Percentiles rank a stretch among this genome's conserved stretches.
These are phyloP conservation scores for Nomada hirtipes DNA, from an alignment of 2,888 invertebrate species.

Conservation along the genomic window DNA sequence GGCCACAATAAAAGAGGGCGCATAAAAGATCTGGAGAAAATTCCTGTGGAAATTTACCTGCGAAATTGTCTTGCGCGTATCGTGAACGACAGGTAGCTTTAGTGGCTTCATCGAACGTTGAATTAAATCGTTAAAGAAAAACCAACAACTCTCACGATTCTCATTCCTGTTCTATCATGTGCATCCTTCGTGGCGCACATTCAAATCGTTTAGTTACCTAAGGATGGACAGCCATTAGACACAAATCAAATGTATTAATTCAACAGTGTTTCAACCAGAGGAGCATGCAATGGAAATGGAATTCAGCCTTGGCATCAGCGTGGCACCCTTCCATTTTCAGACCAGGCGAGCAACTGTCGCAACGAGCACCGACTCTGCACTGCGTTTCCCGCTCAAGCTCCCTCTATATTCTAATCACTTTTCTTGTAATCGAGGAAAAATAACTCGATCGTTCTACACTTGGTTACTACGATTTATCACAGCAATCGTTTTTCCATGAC, in stretches of 20 bases:
- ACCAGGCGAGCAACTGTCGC: slow-evolving; percentile 44
- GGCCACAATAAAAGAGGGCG: too few relatives aligned
- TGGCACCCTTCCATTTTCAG: slow-evolving; percentile 59
- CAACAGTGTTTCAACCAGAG: slow-evolving; percentile 32
- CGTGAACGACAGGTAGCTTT: not conserved
- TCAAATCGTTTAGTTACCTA: slow-evolving; percentile 12
- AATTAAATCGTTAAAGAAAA: not conserved
- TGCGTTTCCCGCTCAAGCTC: slow-evolving; percentile 10
- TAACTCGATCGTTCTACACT: slow-evolving; percentile 37
- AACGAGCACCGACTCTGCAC: slow-evolving; percentile 21
- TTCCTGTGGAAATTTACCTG: not conserved
- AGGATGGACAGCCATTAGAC: slow-evolving; percentile 2
- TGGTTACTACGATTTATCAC: slow-evolving; percentile 56
- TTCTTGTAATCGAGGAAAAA: slow-evolving; percentile 41
- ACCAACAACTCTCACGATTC: not conserved
- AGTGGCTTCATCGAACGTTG: not conserved
- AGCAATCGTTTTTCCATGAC: slow-evolving; percentile 7
- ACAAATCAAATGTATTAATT: slow-evolving; percentile 35
- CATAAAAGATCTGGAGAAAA: not conserved
- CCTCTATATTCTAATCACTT: slow-evolving; percentile 47
- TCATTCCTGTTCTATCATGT: not conserved
- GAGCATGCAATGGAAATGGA: slow-evolving; percentile 56
- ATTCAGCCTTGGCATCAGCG: slow-evolving; percentile 62
- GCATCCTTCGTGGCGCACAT: not conserved
- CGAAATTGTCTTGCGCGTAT: not conserved